phyloP scores from a whole-genome alignment of 2,888 invertebrate species.

The Pachliopta kotzebuea region DNA sequence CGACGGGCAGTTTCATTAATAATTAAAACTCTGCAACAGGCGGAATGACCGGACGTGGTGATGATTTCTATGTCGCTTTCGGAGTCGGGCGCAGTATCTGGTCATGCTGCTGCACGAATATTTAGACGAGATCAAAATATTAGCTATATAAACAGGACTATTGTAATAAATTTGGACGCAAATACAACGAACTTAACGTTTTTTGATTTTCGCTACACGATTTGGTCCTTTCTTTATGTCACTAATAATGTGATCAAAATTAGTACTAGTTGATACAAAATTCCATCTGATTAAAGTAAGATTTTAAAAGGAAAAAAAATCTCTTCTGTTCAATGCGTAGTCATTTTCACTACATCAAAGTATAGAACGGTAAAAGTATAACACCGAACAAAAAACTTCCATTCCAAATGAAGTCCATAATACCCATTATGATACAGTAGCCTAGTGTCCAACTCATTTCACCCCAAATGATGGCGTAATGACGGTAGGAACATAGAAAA shows the following conservation, averaged over 20 bases:
- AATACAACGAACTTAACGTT: no score
- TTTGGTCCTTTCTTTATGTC: no score
- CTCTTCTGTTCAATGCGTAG: neutral
- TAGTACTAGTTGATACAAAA: no score
- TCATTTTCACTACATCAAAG: slow-evolving; percentile 7
- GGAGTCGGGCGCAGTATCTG: slow-evolving; percentile 54
- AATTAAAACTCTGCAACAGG: slow-evolving; percentile 75
- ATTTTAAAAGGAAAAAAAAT: neutral
- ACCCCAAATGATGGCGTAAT: slow-evolving; percentile 58
- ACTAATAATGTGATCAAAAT: no score
- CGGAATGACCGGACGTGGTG: slow-evolving; percentile 76
- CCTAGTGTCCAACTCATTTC: slow-evolving; percentile 48
- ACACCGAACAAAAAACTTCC: slow-evolving; percentile 34
- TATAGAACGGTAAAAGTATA: slow-evolving; percentile 1
- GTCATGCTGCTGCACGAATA: slow-evolving; percentile 30
- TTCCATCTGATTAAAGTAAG: no score
- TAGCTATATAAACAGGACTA: neutral
- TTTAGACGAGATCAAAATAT: neutral
- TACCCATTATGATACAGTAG: slow-evolving; percentile 65
- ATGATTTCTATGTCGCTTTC: slow-evolving; percentile 72
- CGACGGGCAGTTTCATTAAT: slow-evolving; percentile 77
- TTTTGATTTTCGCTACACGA: no score
- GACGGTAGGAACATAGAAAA: slow-evolving; percentile 63
- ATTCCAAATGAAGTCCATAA: slow-evolving; percentile 38
- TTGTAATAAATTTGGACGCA: no score